A percentile compares a stretch with the other conserved stretches of the same genome.
Conservation (phyloP, 1,140 invertebrate genomes). For the Drosophila cardini region DNA sequence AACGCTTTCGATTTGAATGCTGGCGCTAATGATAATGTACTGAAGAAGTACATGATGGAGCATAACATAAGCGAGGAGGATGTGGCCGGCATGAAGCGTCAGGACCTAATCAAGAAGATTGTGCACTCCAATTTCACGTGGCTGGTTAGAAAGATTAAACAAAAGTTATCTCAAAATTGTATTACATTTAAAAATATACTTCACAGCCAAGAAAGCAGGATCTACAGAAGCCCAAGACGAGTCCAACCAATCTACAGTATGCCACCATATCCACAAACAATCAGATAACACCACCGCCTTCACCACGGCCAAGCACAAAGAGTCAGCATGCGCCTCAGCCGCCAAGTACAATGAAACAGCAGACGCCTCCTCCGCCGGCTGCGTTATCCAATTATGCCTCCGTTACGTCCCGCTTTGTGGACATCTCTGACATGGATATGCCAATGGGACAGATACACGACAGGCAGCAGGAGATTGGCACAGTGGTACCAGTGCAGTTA, state of each 20-base stretch:
- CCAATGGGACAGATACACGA: background rate
- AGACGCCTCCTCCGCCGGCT: constrained; percentile 6
- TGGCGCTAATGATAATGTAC: constrained; percentile 68
- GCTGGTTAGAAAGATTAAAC: constrained; percentile 50
- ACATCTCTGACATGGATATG: constrained; percentile 63
- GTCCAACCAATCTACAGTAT: constrained; percentile 51
- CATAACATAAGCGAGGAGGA: constrained; percentile 71
- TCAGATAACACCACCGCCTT: constrained; percentile 62
- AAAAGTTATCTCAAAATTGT: background rate
- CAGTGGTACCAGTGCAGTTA: constrained; percentile 54
- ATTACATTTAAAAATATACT: too few relatives aligned
- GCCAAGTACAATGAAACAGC: constrained; percentile 13
- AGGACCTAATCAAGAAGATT: constrained; percentile 72
- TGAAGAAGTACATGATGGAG: constrained; percentile 80
- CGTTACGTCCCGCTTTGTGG: constrained; percentile 63
- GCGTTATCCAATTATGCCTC: constrained; percentile 60
- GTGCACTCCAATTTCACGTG: constrained; percentile 76
- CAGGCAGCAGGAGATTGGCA: constrained; percentile 44
- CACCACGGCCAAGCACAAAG: constrained; percentile 26
- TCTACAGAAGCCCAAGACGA: constrained; percentile 7
- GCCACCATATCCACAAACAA: constrained; percentile 74
- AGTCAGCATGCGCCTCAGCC: constrained; percentile 23
- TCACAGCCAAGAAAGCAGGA: constrained; percentile 54
- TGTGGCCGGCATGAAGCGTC: constrained; percentile 53
- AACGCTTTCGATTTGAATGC: constrained; percentile 72